These are phyloP conservation scores for Anthrax anthrax DNA, from an alignment of 2,888 invertebrate genomes.

Conservation along the genomic window DNA sequence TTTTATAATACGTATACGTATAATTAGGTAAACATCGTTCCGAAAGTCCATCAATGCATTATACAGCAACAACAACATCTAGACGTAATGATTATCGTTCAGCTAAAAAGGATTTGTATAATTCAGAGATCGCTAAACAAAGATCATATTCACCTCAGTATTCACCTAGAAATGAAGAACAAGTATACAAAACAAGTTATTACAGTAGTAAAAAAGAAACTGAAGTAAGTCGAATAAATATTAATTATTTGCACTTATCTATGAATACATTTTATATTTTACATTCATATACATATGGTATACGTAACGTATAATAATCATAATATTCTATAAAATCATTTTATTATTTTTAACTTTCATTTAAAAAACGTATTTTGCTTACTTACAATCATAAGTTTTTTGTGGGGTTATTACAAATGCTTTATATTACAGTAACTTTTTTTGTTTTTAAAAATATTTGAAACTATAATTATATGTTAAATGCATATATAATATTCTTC, in stretches of 20 bases:
- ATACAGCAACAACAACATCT: slow-evolving; percentile 26
- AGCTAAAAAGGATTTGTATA: slow-evolving; percentile 17
- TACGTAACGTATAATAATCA: too few species aligned
- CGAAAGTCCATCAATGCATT: slow-evolving; percentile 35
- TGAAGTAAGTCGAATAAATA: slow-evolving; percentile 25
- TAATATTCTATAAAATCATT: too few species aligned
- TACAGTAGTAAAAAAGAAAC: slow-evolving; percentile 28
- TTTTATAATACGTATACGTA: neutral
- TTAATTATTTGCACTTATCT: slow-evolving; percentile 3
- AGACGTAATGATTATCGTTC: slow-evolving; percentile 30
- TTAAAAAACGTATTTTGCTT: too few species aligned
- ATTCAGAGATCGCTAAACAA: slow-evolving; percentile 19
- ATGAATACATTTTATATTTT: neutral
- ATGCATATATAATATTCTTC: too few species aligned
- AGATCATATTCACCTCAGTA: slow-evolving; percentile 33
- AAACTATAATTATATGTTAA: too few species aligned
- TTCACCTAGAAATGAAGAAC: slow-evolving; percentile 24
- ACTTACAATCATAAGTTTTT: too few species aligned
- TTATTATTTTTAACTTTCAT: too few species aligned
- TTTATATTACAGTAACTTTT: too few species aligned
- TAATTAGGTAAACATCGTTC: slow-evolving; percentile 25
- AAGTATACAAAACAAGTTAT: slow-evolving; percentile 21
- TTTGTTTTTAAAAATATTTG: too few species aligned
- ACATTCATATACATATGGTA: too few species aligned
- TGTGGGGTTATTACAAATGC: too few species aligned